Evolutionary conservation across 1,140 invertebrate genomes (phyloP), one percentile per base, ranked within the genome.

Genomic region (Panulirus ornatus): DNA sequence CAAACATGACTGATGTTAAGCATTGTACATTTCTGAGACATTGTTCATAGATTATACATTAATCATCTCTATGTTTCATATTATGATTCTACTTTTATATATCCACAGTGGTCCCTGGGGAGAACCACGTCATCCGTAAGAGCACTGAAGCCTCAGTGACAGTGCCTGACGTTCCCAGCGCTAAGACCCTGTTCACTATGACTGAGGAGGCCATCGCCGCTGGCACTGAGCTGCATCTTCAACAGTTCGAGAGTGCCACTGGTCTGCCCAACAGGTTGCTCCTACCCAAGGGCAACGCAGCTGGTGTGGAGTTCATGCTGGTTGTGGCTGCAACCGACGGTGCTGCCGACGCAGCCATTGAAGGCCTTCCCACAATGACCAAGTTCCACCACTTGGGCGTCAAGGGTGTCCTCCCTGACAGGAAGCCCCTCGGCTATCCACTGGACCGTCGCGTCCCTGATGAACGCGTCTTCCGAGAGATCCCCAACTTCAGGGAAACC

Each of bases 231-330:
- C 30, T 75, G 36, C 11, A 75, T 1, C 36, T 75, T n/a, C 34
- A 34, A 22, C 16, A 58, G 54, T 82, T 58, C 79, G 47, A n/a
- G 79, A 82, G 79, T 36, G 79, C 79, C 3, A 82, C 79, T 38
- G 79, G 79, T 0, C 38, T 82, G 22, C 79, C 79, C 54, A 63
- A 82, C 47, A 51, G 79, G 54, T 36, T 82, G 47, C 79, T 82
- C 22, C 36, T 82, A 38, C 79, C 79, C 79, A 82, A 82, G 79
- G 79, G 79, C 30, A 82, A 82, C 42, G 79, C 27, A n/a, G 47
- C 38, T 40, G 79, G 79, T 63, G 27, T 82, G 2, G 47, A 82
- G n/a, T 82, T 82, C 51, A 58, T 38, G 27, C 51, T 82, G 27
- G 44, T 54, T 27, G 79, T 82, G 27, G 79, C 79, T 36, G 79